Base-by-base conservation (phyloP, 2,888 invertebrate species). In the Dicyrtoma fusca region DNA sequence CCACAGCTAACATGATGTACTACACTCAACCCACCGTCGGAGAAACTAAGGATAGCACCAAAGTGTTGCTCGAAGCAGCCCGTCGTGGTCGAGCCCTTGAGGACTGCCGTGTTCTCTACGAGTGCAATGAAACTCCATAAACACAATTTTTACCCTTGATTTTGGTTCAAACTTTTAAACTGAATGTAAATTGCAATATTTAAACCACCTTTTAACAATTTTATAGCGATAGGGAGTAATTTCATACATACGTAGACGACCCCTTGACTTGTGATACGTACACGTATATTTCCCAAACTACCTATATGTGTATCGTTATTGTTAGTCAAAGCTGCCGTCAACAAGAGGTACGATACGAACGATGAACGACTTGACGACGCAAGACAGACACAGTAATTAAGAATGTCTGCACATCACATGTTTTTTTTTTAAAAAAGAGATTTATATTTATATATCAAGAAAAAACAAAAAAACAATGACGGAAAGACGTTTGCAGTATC, bases 71-170 rank as follows among this genome's bases (percentile, higher is more conserved):
- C 45, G 93, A 94, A 81, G 95, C 95, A 5, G 92, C 93, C 23
- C 88, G 94, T 82, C 87, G 91, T 78, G 95, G 95, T 73, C 89
- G 95, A 83, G 90, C 90, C 49, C 94, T 93, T 62, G 90, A 92
- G 80, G 92, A 94, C 83, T 95, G 95, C 83, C 89, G 90, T 83
- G 90, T 91, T 82, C 87, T 92, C 79, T 95, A 92, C 85, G 90
- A 92, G 84, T 95, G 95, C 85, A 94, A 94, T 84, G 93, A 94
- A 86, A 76, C 75, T 8, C 53, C 66, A 34, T 66, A 19, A 51
- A 51, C 26, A 3, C 59, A 63, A 71, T 47, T 44, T 10, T 14
- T 11, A 55, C 4, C 3, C 49, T 49, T 14, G 14, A 19, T 49
- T 49, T 14, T 49, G 49, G 49, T 17, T 49, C 21, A 53, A 53